Evolutionary conservation across 2,113 vertebrate species (phyloP), one percentile per base, ranked within the genome.

Genomic region (Ochotona princeps): DNA sequence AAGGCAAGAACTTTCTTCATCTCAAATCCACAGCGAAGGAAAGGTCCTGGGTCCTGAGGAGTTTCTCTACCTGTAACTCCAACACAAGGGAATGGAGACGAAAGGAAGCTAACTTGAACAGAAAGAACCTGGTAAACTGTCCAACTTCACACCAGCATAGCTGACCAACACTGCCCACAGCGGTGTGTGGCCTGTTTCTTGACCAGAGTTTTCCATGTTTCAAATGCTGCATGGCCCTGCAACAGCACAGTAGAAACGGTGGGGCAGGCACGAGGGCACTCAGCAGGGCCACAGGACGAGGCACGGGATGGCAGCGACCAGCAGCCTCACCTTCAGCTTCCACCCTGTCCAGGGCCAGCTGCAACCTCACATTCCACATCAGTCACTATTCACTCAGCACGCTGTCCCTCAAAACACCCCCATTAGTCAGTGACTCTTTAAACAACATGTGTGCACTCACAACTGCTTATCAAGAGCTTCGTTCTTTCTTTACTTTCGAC

Each of bases 381-480:
- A 75, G 21, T 44, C 67, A 54, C 54, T 44, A 67, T 5, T 32
- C 13, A 66, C 11, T 21, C 35, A 51, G 87, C n/a, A 82, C n/a
- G 70, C 35, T 90, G 70, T 14, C 23, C 38, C n/a, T 84, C 57
- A 74, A 79, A 94, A 94, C 66, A 49, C 57, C 60, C 83, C 49
- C 67, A 60, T 80, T 9, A 84, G 23, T 65, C 81, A 80, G 65
- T 11, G 1, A 63, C 57, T 65, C 85, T 76, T 54, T n/a, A 32
- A 90, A 88, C 38, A 44, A 84, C 25, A 61, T 7, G 51, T 2
- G 17, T 35, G 47, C 3, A 28, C 54, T 65, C 13, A 57, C 13
- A 51, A 82, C 60, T 86, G 38, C 49, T 92, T n/a, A 72, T 35
- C 28, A 70, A 83, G 38, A 85, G 61, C 80, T 88, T 84, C 83